Conservation (phyloP, 1,140 invertebrate species). For the Chionoecetes opilio region DNA sequence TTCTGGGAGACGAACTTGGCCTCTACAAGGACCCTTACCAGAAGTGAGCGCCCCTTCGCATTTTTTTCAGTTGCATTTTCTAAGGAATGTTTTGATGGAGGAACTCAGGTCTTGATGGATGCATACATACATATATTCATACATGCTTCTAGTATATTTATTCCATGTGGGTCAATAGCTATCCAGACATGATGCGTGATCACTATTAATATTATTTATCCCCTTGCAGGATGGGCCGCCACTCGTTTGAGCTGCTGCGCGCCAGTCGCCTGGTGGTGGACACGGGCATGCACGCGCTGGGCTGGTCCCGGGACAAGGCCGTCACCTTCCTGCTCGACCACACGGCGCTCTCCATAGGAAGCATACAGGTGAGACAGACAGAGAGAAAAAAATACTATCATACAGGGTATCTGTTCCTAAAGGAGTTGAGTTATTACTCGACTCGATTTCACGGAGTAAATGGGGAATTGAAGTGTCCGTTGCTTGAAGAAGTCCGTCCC, state of each 20-base stretch:
- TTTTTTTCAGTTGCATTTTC: no score
- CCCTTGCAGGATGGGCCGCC: constrained; percentile 82
- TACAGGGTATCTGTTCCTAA: no score
- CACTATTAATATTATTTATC: background rate
- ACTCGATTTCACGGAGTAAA: no score
- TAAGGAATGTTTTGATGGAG: no score
- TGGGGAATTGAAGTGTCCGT: no score
- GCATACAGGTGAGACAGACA: constrained; percentile 67
- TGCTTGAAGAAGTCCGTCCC: no score
- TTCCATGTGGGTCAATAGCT: background rate
- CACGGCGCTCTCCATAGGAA: constrained; percentile 81
- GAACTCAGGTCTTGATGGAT: no score
- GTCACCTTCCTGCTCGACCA: constrained; percentile 83
- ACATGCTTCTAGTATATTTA: background rate
- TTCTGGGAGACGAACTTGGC: constrained; percentile 84
- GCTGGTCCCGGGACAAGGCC: constrained; percentile 84
- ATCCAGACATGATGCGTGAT: no score
- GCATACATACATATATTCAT: background rate
- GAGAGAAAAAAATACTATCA: background rate
- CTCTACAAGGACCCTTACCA: constrained; percentile 83
- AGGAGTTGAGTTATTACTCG: no score
- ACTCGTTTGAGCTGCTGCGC: constrained; percentile 83
- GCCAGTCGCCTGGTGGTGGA: constrained; percentile 84
- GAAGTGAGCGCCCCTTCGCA: constrained; percentile 81
- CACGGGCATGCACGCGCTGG: constrained; percentile 84